phyloP scores from a whole-genome alignment of 2,797 vertebrate genomes.

The Merluccius polli region DNA sequence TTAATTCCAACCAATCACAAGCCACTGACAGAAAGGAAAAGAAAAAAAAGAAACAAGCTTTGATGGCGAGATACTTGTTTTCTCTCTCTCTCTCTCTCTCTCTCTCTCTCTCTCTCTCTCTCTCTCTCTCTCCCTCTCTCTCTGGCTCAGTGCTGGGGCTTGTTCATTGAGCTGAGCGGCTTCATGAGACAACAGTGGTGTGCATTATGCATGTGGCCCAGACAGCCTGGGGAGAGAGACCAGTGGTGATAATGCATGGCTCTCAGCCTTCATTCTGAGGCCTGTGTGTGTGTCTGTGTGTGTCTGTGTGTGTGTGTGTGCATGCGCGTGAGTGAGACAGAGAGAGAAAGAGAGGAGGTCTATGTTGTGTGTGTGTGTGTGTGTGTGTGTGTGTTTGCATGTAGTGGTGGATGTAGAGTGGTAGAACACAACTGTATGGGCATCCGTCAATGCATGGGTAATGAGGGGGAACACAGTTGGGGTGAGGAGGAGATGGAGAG shows the following conservation, averaged over 20 bases:
- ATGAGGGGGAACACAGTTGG: not conserved
- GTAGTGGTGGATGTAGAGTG: slow-evolving; percentile 1
- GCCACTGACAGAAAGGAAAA: not conserved
- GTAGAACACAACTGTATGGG: slow-evolving; percentile 3
- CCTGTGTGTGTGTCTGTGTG: not conserved
- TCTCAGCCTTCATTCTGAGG: not conserved
- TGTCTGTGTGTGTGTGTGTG: not conserved
- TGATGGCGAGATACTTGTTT: not conserved
- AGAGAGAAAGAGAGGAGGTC: not conserved
- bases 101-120: too few relatives aligned
- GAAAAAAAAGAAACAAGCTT: not conserved
- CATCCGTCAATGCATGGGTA: not conserved
- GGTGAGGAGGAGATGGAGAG: not conserved
- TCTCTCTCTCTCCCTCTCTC: too few relatives aligned
- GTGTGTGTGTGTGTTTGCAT: slow-evolving; percentile 10
- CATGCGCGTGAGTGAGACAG: not conserved
- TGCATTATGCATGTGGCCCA: slow-evolving; percentile 26
- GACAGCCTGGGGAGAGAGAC: slow-evolving; percentile 9
- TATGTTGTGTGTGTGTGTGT: slow-evolving; percentile 1
- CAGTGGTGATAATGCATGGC: slow-evolving; percentile 9
- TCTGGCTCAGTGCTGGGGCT: not conserved
- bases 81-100: not conserved
- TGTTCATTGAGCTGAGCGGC: slow-evolving; percentile 29
- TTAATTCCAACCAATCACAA: not conserved
- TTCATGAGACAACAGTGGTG: slow-evolving; percentile 47